A percentile compares a stretch with the other conserved stretches of the same genome.
phyloP scores from a whole-genome alignment of 1,140 invertebrate genomes.

The Pollicipes pollicipes region DNA sequence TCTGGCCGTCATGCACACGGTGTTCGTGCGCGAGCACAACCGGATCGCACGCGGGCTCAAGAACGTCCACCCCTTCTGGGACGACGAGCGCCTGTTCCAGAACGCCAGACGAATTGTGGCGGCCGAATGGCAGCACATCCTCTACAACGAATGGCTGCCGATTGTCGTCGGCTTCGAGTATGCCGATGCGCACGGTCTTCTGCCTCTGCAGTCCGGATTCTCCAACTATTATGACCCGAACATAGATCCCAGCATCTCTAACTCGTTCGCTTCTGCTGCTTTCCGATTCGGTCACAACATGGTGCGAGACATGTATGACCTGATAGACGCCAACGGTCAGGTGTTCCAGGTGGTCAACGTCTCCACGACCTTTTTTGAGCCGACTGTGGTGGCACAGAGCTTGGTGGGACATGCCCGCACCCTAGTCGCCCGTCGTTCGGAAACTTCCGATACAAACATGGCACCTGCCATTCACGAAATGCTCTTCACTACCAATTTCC shows the following conservation, averaged over 20 bases:
- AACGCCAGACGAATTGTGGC: conserved; percentile 34
- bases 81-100: conserved; percentile 34
- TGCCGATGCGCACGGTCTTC: conserved; percentile 53
- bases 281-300: conserved; percentile 24
- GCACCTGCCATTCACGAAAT: neutral
- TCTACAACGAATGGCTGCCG: conserved; percentile 43
- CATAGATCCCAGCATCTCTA: conserved; percentile 24
- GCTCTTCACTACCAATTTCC: neutral
- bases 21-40: conserved; percentile 51
- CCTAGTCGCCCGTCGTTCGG: neutral
- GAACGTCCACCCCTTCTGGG: conserved; percentile 29
- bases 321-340: neutral
- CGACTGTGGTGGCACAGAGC: neutral
- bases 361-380: neutral
- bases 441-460: neutral
- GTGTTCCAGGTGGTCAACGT: neutral
- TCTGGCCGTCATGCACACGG: conserved; percentile 35
- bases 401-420: neutral
- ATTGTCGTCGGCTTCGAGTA: conserved; percentile 46
- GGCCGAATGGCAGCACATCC: conserved; percentile 38
- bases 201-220: conserved; percentile 61
- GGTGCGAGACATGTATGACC: conserved; percentile 18
- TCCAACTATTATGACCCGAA: conserved; percentile 49
- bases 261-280: conserved; percentile 25
- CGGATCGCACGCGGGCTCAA: conserved; percentile 23